phyloP scores from a whole-genome alignment of 2,888 invertebrate species.

The Polyommatus iphigenia region DNA sequence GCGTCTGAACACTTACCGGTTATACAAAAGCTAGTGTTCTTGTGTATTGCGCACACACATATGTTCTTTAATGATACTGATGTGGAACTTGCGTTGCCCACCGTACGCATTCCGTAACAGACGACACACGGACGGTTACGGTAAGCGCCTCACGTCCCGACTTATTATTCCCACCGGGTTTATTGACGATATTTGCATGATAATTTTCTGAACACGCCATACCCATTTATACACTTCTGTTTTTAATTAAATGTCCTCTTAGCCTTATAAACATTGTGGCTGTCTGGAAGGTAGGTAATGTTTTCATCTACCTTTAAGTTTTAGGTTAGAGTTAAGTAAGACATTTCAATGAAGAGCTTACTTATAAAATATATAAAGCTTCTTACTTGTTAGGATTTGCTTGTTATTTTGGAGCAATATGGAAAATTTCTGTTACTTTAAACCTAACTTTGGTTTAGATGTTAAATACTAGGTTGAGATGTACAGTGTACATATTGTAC shows the following conservation, averaged over 20 bases:
- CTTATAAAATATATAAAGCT: neutral
- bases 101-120: conserved; percentile 15
- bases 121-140: conserved; percentile 8
- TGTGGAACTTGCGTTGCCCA: neutral
- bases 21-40: too few relatives aligned
- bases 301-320: too few relatives aligned
- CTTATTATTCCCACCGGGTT: conserved; percentile 18
- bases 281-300: neutral
- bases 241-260: conserved; percentile 17
- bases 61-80: neutral
- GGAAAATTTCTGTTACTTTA: neutral
- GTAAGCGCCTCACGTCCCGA: conserved; percentile 26
- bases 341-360: neutral
- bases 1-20: too few relatives aligned
- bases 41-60: neutral
- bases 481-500: too few relatives aligned
- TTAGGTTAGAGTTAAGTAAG: too few relatives aligned
- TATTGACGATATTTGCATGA: conserved; percentile 25
- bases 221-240: neutral
- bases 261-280: neutral
- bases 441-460: too few relatives aligned
- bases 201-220: conserved; percentile 24
- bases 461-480: too few relatives aligned
- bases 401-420: neutral
- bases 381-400: neutral